Evolutionary conservation across 2,113 vertebrate genomes (phyloP).

Genomic region (human (Homo sapiens)): DNA sequence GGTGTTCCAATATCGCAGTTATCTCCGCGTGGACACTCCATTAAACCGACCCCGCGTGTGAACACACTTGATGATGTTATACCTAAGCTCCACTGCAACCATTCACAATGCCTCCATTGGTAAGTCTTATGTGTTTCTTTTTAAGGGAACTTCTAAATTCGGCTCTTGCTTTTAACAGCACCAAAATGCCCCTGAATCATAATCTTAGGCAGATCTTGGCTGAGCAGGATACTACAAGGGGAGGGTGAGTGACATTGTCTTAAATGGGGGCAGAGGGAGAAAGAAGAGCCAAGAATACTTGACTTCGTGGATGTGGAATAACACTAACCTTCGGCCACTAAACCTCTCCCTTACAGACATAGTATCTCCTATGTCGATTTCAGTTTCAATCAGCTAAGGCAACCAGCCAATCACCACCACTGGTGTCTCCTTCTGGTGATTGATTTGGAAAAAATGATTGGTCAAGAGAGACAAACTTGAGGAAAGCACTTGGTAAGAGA

Average conservation of each 20-base stretch:
- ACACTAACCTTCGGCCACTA: slow-evolving; percentile 20
- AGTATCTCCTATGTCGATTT: slow-evolving; percentile 52
- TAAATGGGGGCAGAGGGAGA: neutral
- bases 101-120: neutral
- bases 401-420: slow-evolving; percentile 82
- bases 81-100: neutral
- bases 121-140: slow-evolving; percentile 36
- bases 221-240: slow-evolving; percentile 19
- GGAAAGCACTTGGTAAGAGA: slow-evolving; percentile 73
- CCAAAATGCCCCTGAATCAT: slow-evolving; percentile 53
- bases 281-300: slow-evolving; percentile 2
- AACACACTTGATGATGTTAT: neutral
- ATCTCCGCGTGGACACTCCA: neutral
- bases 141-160: slow-evolving; percentile 24
- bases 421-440: slow-evolving; percentile 79
- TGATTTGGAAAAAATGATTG: slow-evolving; percentile 78
- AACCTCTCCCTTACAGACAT: slow-evolving; percentile 15
- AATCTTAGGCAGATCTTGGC: neutral
- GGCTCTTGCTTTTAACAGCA: slow-evolving; percentile 65
- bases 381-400: slow-evolving; percentile 82
- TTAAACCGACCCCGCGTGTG: neutral
- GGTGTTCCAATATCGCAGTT: neutral
- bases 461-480: slow-evolving; percentile 81
- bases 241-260: neutral
- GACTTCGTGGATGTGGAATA: neutral